Evolutionary conservation across 2,888 invertebrate species (phyloP).

Genomic region (Brenthis hecate): DNA sequence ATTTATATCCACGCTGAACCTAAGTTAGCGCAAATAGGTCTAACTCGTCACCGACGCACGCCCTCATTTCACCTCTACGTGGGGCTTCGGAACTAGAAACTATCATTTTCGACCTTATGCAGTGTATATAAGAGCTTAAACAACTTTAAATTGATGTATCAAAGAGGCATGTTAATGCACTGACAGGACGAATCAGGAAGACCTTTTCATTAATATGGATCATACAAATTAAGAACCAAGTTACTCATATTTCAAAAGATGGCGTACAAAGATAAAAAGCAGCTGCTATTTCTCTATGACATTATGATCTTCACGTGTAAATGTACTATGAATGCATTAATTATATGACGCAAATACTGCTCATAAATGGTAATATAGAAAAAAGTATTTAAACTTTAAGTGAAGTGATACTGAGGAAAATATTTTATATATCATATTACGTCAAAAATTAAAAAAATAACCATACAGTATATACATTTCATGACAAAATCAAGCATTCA

Average conservation of each 20-base stretch:
- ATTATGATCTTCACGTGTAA: not conserved
- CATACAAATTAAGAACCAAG: conserved; percentile 15
- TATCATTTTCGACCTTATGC: conserved; percentile 21
- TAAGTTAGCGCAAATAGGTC: conserved; percentile 44
- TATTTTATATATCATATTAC: no score
- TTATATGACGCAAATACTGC: no score
- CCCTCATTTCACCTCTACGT: conserved; percentile 59
- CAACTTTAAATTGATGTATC: conserved; percentile 10
- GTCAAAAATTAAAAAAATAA: no score
- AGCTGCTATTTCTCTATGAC: conserved; percentile 1
- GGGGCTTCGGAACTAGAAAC: conserved; percentile 52
- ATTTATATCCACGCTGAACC: conserved; percentile 34
- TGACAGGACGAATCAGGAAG: conserved; percentile 30
- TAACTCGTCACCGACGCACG: conserved; percentile 48
- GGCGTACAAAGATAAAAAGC: conserved; percentile 11
- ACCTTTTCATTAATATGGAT: conserved; percentile 28
- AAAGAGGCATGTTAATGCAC: conserved; percentile 26
- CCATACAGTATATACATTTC: not conserved
- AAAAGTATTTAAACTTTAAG: no score
- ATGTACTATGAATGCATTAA: no score
- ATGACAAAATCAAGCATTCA: not conserved
- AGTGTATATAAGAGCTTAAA: not conserved
- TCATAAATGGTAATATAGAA: no score
- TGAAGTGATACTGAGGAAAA: no score
- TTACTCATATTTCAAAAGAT: conserved; percentile 12